Conservation (phyloP, 2,888 invertebrate genomes). For the Metacarcinus magister region DNA sequence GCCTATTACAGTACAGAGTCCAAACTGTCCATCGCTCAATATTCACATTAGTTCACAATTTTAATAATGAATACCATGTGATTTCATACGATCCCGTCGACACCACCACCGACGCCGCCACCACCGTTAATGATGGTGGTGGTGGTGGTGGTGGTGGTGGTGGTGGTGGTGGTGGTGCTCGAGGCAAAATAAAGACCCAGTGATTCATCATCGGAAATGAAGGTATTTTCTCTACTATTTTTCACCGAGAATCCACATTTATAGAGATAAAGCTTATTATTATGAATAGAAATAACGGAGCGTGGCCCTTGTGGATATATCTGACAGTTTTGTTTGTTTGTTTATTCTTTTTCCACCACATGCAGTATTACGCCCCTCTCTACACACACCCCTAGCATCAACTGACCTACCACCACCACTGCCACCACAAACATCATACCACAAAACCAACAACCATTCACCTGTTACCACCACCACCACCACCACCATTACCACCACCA, state of each 20-base stretch:
- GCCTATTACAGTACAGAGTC: neutral
- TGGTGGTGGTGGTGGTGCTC: too few species aligned
- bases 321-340: neutral
- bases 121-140: neutral
- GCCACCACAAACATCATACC: neutral
- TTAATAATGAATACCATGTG: neutral
- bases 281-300: neutral
- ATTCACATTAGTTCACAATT: neutral
- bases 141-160: too few species aligned
- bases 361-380: neutral
- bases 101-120: neutral
- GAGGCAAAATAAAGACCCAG: neutral
- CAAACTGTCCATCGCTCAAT: neutral
- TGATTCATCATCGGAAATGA: neutral
- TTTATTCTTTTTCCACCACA: neutral
- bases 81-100: neutral
- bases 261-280: neutral
- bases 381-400: neutral
- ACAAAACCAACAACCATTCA: neutral
- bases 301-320: neutral
- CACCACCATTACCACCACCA: conserved; percentile 1
- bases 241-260: neutral
- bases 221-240: neutral
- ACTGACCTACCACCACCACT: neutral
- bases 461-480: neutral